These are phyloP conservation scores for Pollenia amentaria DNA, from an alignment of 2,888 invertebrate genomes.

Conservation along the genomic window DNA sequence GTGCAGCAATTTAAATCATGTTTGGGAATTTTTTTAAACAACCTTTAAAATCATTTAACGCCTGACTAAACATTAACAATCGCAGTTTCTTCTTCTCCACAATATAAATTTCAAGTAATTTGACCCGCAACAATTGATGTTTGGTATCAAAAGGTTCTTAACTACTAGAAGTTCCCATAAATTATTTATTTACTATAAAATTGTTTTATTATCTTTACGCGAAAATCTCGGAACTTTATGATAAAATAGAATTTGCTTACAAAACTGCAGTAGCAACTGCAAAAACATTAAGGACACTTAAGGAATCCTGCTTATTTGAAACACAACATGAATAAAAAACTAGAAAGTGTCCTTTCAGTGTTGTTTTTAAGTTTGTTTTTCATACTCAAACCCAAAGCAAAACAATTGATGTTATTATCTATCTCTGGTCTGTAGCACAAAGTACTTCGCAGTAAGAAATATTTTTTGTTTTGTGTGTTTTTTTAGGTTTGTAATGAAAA, in stretches of 20 bases:
- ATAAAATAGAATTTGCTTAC: slow-evolving; percentile 8
- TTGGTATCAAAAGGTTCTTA: slow-evolving; percentile 19
- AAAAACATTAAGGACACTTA: slow-evolving; percentile 52
- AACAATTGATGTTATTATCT: slow-evolving; percentile 48
- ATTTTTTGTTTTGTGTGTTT: slow-evolving; percentile 24
- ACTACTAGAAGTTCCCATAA: slow-evolving; percentile 38
- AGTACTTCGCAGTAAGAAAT: slow-evolving; percentile 30
- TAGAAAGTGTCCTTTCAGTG: slow-evolving; percentile 39
- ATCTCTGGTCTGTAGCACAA: background rate
- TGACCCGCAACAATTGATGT: slow-evolving; percentile 34
- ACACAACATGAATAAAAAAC: slow-evolving; percentile 1
- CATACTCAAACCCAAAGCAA: slow-evolving; percentile 32
- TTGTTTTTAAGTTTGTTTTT: slow-evolving; percentile 46
- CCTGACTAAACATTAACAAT: slow-evolving; percentile 3
- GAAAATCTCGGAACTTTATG: slow-evolving; percentile 43
- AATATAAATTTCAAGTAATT: background rate
- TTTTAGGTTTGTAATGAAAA: slow-evolving; percentile 29
- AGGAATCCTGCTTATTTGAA: slow-evolving; percentile 25
- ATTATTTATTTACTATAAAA: slow-evolving; percentile 56
- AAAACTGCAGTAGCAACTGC: slow-evolving; percentile 56
- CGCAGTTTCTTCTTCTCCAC: background rate
- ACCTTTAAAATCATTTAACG: background rate
- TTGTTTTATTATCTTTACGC: slow-evolving; percentile 52
- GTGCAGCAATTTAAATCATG: too few species aligned
- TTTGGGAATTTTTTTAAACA: too few species aligned